phyloP scores from a whole-genome alignment of 2,888 invertebrate genomes.

The Chrysomela aeneicollis region DNA sequence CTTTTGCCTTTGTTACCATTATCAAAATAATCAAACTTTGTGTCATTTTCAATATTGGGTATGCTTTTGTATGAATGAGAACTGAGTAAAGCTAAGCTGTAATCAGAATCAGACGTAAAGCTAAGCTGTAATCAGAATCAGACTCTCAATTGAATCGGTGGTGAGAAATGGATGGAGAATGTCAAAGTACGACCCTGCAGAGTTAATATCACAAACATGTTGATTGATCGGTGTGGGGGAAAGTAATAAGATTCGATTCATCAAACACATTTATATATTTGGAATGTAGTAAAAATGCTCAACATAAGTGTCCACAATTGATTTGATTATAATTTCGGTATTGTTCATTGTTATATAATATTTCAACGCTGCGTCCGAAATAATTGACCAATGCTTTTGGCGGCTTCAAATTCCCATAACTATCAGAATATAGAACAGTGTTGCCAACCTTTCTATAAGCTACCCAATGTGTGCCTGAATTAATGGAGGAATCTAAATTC shows the following conservation, averaged over 20 bases:
- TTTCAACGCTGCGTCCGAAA: slow-evolving; percentile 10
- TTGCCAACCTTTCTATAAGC: slow-evolving; percentile 24
- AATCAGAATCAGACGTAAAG: slow-evolving; percentile 17
- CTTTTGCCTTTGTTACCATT: not conserved
- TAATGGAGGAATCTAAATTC: slow-evolving; percentile 20
- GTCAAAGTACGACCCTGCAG: slow-evolving; percentile 16
- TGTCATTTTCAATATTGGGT: slow-evolving; percentile 13
- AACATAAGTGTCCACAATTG: slow-evolving; percentile 40
- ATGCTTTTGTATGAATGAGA: slow-evolving; percentile 21
- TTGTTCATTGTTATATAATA: slow-evolving; percentile 23
- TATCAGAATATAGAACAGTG: slow-evolving; percentile 27
- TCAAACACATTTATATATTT: not conserved
- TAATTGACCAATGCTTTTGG: slow-evolving; percentile 24
- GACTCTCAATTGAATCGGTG: slow-evolving; percentile 14
- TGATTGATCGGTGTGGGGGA: not conserved
- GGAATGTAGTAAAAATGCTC: slow-evolving; percentile 28
- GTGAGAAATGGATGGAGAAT: slow-evolving; percentile 22
- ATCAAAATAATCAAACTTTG: not conserved
- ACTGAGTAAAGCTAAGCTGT: slow-evolving; percentile 24
- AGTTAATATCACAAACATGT: slow-evolving; percentile 20
- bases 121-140: slow-evolving; percentile 18
- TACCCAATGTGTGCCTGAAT: slow-evolving; percentile 27
- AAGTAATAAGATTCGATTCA: not conserved
- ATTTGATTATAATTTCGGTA: slow-evolving; percentile 26
- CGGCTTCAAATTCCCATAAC: slow-evolving; percentile 26